Evolutionary conservation across 2,888 invertebrate genomes (phyloP).

Genomic region (Charanyca ferruginea): DNA sequence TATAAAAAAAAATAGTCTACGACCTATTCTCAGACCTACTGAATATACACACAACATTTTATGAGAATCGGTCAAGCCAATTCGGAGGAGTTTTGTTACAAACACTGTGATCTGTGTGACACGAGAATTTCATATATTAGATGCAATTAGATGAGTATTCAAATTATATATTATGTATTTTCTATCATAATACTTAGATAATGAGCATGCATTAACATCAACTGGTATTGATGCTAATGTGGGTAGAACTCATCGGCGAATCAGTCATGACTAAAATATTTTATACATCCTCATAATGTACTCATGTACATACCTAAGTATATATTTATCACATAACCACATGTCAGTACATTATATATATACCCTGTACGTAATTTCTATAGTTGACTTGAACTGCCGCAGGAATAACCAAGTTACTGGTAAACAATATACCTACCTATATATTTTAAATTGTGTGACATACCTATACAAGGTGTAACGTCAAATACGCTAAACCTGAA

Average conservation of each 20-base stretch:
- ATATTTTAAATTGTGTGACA: constrained; percentile 25
- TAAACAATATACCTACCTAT: constrained; percentile 30
- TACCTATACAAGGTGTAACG: too few species aligned
- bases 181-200: constrained; percentile 39
- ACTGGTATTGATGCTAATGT: constrained; percentile 46
- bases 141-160: background rate
- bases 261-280: constrained; percentile 59
- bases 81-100: too few species aligned
- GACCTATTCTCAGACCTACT: too few species aligned
- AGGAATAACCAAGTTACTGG: constrained; percentile 33
- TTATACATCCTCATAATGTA: constrained; percentile 31
- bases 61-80: too few species aligned
- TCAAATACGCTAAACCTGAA: too few species aligned
- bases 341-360: constrained; percentile 12
- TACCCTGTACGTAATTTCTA: constrained; percentile 6
- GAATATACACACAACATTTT: too few species aligned
- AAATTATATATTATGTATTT: constrained; percentile 31
- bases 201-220: constrained; percentile 51
- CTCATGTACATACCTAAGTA: constrained; percentile 6
- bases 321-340: constrained; percentile 41
- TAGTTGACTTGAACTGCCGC: constrained; percentile 6
- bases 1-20: too few species aligned
- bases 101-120: too few species aligned
- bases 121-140: too few species aligned
- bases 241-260: constrained; percentile 51